These are phyloP conservation scores for Melanocharis versteri DNA, from an alignment of 2,113 vertebrate species.

Conservation along the genomic window DNA sequence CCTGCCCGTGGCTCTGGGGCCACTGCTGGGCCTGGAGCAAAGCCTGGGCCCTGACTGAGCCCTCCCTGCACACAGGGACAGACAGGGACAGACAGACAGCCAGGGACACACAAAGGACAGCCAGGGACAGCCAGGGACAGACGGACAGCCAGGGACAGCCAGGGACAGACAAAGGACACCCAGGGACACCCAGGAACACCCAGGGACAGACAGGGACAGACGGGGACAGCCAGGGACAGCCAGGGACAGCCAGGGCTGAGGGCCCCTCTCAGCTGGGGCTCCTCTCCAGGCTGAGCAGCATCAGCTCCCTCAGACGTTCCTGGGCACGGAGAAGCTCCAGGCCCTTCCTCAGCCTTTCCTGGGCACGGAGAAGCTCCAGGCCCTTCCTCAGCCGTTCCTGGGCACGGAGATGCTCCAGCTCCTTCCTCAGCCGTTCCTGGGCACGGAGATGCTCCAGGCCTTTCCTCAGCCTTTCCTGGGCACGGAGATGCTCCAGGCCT, in stretches of 20 bases:
- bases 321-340: too few relatives aligned
- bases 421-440: not conserved
- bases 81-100: rapidly evolving
- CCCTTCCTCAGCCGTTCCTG: too few relatives aligned
- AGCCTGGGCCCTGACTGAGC: not conserved
- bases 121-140: not conserved
- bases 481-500: too few relatives aligned
- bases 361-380: too few relatives aligned
- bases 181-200: not conserved
- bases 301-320: not conserved
- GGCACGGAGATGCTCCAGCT: too few relatives aligned
- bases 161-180: not conserved
- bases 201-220: too few relatives aligned
- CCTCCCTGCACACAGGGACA: not conserved
- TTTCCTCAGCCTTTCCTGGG: not conserved
- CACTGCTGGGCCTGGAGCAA: not conserved
- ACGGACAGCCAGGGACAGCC: too few relatives aligned
- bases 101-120: not conserved
- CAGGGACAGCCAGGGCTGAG: not conserved
- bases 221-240: too few relatives aligned
- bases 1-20: rapidly evolving
- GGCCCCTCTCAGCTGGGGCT: not conserved
- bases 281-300: not conserved
- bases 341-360: too few relatives aligned
- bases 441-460: rapidly evolving